Percentiles rank a stretch among this genome's conserved stretches.
These are phyloP conservation scores for Temnothorax longispinosus DNA, from an alignment of 1,140 invertebrate genomes.

Conservation along the genomic window DNA sequence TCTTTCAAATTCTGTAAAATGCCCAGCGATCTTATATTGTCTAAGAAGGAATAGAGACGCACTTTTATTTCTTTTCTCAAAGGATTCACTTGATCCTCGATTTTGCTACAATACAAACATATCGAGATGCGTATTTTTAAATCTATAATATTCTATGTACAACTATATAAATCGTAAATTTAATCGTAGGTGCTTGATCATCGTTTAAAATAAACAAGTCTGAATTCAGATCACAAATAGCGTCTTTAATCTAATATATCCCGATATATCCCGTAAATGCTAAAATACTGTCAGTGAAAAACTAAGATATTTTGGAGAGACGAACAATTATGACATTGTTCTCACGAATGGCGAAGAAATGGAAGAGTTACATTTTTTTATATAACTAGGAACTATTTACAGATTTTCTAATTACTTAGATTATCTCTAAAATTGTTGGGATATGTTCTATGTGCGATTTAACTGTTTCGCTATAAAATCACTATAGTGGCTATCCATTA, in stretches of 20 bases:
- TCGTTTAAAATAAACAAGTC: neutral
- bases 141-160: slow-evolving; percentile 28
- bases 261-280: neutral
- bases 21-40: neutral
- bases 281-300: neutral
- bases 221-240: neutral
- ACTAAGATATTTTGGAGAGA: neutral
- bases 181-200: neutral
- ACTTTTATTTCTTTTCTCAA: neutral
- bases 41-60: neutral
- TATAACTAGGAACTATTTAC: slow-evolving; percentile 25
- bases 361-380: neutral
- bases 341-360: neutral
- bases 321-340: neutral
- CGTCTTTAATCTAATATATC: neutral
- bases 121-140: neutral
- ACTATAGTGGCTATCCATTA: neutral
- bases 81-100: neutral
- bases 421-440: slow-evolving; percentile 7
- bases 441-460: neutral
- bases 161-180: slow-evolving; percentile 4
- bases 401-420: slow-evolving; percentile 15
- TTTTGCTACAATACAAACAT: neutral
- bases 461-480: neutral
- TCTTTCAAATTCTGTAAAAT: neutral